Evolutionary conservation across 2,797 vertebrate genomes (phyloP), one percentile per base, ranked within the genome.

Genomic region (Myiothlypis coronata): DNA sequence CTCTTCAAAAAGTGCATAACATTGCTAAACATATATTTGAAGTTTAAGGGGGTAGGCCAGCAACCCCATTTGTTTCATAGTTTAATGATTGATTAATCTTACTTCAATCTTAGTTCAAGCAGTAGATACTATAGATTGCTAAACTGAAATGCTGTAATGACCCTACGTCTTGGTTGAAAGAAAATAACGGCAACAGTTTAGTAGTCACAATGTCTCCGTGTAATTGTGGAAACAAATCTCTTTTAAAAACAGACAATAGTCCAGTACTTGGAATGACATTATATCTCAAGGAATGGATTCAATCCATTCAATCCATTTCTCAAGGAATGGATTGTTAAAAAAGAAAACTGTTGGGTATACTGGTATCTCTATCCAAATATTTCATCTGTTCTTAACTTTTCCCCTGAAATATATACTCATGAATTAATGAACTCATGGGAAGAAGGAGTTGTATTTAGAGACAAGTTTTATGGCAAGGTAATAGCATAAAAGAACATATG

Each of bases 341-440:
- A 27, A 15, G 7, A 43, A 61, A 43, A 43, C 5, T 19, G 0
- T 41, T 64, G 11, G 0, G 2, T 47, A 5, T 46, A 28, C 12
- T 60, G 52, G 5, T n/a, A 4, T 46, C 8, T 55, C 8, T 34
- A 41, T 75, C 32, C 21, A 67, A 59, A 67, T 47, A 14, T 9
- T n/a, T 3, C 34, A 5, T 46, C 11, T 35, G 2, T 18, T 77
- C 78, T 65, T 52, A 79, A 23, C 17, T 65, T 90, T 50, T 7
- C 23, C 52, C 4, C 39, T 55, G 59, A 83, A 89, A 69, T 46
- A 24, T n/a, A 26, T 55, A 9, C 7, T 32, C 43, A 39, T 64
- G n/a, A 77, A 74, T 37, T 55, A 83, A 70, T 49, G 41, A 67
- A 8, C 3, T 57, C 83, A 2, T 59, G 16, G 27, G n/a, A 47